phyloP scores from a whole-genome alignment of 1,140 invertebrate genomes.

The Cheumatopsyche charites region DNA sequence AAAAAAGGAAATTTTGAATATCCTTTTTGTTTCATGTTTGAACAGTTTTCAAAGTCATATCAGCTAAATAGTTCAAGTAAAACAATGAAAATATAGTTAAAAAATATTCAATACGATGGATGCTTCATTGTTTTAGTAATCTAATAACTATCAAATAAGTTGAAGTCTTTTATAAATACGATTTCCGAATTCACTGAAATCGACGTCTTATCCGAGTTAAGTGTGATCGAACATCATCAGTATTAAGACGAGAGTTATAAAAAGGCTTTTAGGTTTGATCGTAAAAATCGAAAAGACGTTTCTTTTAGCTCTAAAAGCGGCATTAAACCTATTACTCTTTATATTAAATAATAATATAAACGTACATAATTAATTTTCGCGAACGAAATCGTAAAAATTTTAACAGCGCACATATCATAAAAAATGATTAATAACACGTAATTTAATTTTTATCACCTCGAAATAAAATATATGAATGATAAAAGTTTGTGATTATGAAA shows the following conservation, averaged over 20 bases:
- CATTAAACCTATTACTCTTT: not conserved
- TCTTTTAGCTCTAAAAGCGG: constrained; percentile 13
- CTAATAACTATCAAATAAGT: too few species aligned
- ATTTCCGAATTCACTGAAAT: too few species aligned
- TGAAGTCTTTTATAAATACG: too few species aligned
- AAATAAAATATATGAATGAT: too few species aligned
- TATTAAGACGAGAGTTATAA: constrained; percentile 13
- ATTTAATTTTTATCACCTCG: too few species aligned
- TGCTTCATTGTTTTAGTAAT: too few species aligned
- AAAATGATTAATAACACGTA: too few species aligned
- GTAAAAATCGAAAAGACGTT: constrained; percentile 26
- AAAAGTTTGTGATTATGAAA: too few species aligned
- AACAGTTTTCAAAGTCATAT: too few species aligned
- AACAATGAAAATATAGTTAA: too few species aligned
- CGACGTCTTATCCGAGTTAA: not conserved
- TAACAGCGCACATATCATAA: not conserved
- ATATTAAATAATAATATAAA: not conserved
- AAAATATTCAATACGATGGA: too few species aligned
- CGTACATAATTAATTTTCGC: not conserved
- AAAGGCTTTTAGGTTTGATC: constrained; percentile 17
- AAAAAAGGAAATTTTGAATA: not conserved
- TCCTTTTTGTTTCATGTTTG: not conserved
- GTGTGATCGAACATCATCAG: not conserved
- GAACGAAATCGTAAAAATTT: not conserved
- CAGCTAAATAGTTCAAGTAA: too few species aligned